Base-by-base conservation (phyloP, 1,140 invertebrate species). In the Drosophila aff. region DNA sequence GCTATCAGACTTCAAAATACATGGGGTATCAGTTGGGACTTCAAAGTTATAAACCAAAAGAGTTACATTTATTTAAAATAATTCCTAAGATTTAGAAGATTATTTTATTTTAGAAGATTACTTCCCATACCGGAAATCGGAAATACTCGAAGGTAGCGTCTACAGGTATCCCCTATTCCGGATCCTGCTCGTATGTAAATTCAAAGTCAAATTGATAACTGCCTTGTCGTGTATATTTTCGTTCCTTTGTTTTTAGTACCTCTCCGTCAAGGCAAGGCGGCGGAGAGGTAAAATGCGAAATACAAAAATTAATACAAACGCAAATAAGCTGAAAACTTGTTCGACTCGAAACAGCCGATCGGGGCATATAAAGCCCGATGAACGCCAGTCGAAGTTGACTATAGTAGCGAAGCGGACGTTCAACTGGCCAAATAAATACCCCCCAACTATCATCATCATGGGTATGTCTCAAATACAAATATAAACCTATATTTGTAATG, bases 81-180 rank as follows among this genome's bases (percentile, higher is more conserved):
- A 0, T n/a, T n/a, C 23, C 8, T 15, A 2, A 18, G 3, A 8
- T n/a, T n/a, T n/a, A n/a, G n/a, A n/a, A n/a, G n/a, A n/a, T n/a
- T n/a, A n/a, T n/a, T n/a, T n/a, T n/a, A n/a, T n/a, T n/a, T n/a
- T n/a, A n/a, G n/a, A n/a, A n/a, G 6, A 11, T 2, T 3, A 2
- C 1, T 76, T 77, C 64, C 64, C 72, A 76, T 77, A 76, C 73
- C 95, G 95, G 96, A 96, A 96, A 96, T 96, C 95, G 96, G 94
- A 94, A 93, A 94, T 23, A 47, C 46, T 47, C 7, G 4, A 16
- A 33, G n/a, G 71, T 74, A 64, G 83, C 16, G 68, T 36, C 71
- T 73, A 33, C 43, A 57, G n/a, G n/a, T 41, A 52, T 44, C 58
- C 57, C 26, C 18, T 21, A 57, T 50, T 60, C 53, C 69, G 31